phyloP scores from a whole-genome alignment of 2,797 vertebrate species.

The Gymnopithys bicolor region DNA sequence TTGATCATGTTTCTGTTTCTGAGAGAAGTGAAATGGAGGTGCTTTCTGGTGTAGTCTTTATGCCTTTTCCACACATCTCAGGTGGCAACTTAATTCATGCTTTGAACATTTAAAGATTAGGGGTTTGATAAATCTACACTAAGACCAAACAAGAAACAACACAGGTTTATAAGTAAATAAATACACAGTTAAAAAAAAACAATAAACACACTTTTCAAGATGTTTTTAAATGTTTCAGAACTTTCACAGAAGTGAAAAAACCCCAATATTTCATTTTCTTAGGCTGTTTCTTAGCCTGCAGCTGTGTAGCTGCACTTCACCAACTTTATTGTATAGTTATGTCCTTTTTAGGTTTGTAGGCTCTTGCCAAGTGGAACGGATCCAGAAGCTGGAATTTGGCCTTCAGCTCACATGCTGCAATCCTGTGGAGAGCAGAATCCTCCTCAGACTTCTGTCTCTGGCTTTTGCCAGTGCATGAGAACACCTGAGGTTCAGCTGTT shows the following conservation, averaged over 20 bases:
- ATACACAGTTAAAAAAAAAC: background rate
- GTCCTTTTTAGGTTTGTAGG: background rate
- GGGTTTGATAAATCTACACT: background rate
- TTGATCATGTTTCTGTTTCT: background rate
- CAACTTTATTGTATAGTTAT: background rate
- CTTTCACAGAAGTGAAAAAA: background rate
- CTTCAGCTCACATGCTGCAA: background rate
- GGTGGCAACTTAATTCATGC: background rate
- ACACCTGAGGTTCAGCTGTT: background rate
- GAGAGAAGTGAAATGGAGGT: background rate
- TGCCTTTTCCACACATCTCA: background rate
- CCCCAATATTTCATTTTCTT: background rate
- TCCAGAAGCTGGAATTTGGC: background rate
- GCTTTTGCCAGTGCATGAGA: background rate
- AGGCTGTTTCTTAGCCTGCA: background rate
- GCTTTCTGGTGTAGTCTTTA: background rate
- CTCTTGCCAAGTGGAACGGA: background rate
- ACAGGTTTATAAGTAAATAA: background rate
- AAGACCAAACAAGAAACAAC: background rate
- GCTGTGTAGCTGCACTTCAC: background rate
- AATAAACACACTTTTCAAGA: rapidly evolving
- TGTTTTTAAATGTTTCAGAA: background rate
- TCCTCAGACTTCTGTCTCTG: background rate
- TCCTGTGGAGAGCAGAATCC: background rate
- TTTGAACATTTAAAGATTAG: background rate